Conservation (phyloP, 2,113 vertebrate genomes). For the Sardina pilchardus region DNA sequence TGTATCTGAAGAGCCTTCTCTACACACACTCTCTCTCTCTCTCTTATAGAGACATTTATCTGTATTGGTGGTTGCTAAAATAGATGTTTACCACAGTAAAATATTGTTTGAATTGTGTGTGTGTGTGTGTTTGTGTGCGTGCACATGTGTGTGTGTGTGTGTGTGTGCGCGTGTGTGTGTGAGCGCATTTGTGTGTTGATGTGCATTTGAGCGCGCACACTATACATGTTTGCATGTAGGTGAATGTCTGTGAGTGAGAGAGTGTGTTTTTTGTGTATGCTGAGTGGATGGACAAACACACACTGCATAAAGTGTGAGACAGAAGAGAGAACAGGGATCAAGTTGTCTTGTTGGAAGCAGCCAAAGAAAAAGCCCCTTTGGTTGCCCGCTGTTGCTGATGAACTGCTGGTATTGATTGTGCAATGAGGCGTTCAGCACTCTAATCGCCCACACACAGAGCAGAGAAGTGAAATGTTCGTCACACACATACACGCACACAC, state of each 20-base stretch:
- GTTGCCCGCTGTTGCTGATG: constrained; percentile 26
- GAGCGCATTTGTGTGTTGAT: neutral
- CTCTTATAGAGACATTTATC: neutral
- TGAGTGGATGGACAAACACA: neutral
- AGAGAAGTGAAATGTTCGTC: constrained; percentile 47
- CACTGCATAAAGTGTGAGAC: neutral
- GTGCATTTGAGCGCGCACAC: neutral
- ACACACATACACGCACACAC: constrained; percentile 13
- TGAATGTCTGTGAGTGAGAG: neutral
- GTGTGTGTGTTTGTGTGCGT: neutral
- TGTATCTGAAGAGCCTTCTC: neutral
- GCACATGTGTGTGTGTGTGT: neutral
- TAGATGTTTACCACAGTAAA: neutral
- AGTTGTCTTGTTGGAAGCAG: constrained; percentile 18
- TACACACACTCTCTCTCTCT: neutral
- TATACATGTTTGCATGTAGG: neutral
- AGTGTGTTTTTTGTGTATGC: neutral
- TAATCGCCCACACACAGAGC: constrained; percentile 42
- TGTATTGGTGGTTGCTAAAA: neutral
- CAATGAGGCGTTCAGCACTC: constrained; percentile 58
- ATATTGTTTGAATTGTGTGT: neutral
- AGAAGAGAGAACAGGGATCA: constrained; percentile 37
- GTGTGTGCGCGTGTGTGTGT: neutral
- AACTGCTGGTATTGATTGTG: constrained; percentile 54
- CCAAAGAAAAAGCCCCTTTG: constrained; percentile 3